Conservation (phyloP, 2,797 vertebrate genomes). For the Rhabdophis nuchalis region DNA sequence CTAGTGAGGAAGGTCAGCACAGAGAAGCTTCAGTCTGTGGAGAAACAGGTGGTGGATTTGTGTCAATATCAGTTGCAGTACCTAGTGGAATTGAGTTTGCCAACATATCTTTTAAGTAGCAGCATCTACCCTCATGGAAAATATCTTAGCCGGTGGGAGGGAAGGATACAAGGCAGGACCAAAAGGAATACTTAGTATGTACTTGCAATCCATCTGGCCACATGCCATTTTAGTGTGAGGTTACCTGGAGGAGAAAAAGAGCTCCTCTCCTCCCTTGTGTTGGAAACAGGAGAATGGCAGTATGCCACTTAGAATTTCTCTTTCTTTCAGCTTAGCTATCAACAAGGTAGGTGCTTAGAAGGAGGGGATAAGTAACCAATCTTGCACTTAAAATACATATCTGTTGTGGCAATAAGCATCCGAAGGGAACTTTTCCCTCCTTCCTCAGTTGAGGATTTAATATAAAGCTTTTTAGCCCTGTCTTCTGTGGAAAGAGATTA, state of each 20-base stretch:
- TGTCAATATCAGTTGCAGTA: constrained; percentile 58
- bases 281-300: constrained; percentile 59
- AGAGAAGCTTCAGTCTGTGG: constrained; percentile 53
- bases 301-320: constrained; percentile 57
- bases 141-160: constrained; percentile 54
- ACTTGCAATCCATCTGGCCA: constrained; percentile 46
- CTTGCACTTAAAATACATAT: neutral
- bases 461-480: neutral
- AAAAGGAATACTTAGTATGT: constrained; percentile 23
- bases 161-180: constrained; percentile 48
- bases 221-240: constrained; percentile 50
- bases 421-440: no score
- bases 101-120: constrained; percentile 56
- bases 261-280: constrained; percentile 54
- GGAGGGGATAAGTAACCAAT: neutral
- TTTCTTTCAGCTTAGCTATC: constrained; percentile 56
- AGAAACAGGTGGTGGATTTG: constrained; percentile 56
- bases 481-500: neutral
- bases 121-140: constrained; percentile 54
- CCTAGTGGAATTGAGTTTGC: constrained; percentile 48
- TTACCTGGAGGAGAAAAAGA: constrained; percentile 58
- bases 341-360: constrained; percentile 60
- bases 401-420: neutral
- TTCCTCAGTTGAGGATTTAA: neutral
- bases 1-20: constrained; percentile 57